phyloP scores from a whole-genome alignment of 2,888 invertebrate species.

The Chelonus formosanus region DNA sequence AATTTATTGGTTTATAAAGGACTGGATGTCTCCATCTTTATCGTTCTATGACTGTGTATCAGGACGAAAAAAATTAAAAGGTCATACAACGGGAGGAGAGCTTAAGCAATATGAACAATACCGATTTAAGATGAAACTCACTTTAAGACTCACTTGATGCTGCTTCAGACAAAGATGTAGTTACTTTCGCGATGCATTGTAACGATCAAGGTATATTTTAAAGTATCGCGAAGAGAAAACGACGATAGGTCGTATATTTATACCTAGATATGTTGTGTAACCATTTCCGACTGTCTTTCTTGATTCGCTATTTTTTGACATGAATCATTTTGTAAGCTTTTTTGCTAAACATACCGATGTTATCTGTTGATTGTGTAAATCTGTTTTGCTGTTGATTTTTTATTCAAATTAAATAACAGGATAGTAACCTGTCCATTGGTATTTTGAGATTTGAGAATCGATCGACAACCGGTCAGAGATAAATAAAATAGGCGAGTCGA shows the following conservation, averaged over 20 bases:
- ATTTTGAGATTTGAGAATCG: slow-evolving; percentile 32
- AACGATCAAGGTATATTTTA: slow-evolving; percentile 21
- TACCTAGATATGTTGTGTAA: slow-evolving; percentile 19
- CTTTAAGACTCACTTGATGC: not conserved
- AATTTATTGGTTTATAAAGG: too few species aligned
- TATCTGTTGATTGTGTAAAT: slow-evolving; percentile 4
- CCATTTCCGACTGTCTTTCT: slow-evolving; percentile 6
- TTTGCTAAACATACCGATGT: not conserved
- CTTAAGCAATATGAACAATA: slow-evolving; percentile 14
- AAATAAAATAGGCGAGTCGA: slow-evolving; percentile 20
- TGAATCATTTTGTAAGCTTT: slow-evolving; percentile 2
- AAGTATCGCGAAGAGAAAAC: slow-evolving; percentile 27
- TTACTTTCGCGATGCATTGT: slow-evolving; percentile 31
- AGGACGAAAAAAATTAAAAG: slow-evolving; percentile 11
- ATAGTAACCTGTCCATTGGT: slow-evolving; percentile 15
- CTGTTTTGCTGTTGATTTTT: not conserved
- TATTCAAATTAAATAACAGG: too few species aligned
- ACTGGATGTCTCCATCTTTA: too few species aligned
- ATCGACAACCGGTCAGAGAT: slow-evolving; percentile 15
- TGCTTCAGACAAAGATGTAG: slow-evolving; percentile 15
- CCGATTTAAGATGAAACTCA: slow-evolving; percentile 23
- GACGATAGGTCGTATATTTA: slow-evolving; percentile 13
- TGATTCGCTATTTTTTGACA: slow-evolving; percentile 4
- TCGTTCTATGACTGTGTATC: too few species aligned
- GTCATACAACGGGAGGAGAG: slow-evolving; percentile 12